Base-by-base conservation (phyloP, 53 echinoderm and acorn worm species). In the Holothuria leucospilota region DNA sequence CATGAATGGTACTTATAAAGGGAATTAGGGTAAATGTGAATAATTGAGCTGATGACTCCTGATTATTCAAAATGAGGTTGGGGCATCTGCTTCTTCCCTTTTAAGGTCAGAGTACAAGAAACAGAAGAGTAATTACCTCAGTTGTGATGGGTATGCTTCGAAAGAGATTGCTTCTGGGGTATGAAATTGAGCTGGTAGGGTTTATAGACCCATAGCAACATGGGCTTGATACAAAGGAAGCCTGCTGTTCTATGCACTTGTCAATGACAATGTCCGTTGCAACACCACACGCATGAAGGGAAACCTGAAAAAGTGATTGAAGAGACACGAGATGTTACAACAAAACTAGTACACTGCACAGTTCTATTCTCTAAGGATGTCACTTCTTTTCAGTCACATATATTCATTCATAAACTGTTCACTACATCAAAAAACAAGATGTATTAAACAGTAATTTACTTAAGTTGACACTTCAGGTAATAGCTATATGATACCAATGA, bases 221-320 rank as follows among this genome's bases (percentile, higher is more conserved):
- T 30, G 98, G 98, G 61, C 93, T 90, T 61, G 90, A 92, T 38
- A 95, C 91, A 52, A 98, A 90, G 0, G 98, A 89, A 4, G 98
- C 95, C 16, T 62, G 9, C 46, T 82, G 69, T 59, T 74, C 21
- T 20, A 95, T 51, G 58, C 98, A 98, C 66, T 95, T 98, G 42
- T 64, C 78, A 9, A 98, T 78, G 12, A 95, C 98, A 15, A 98
- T 88, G 75, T 98, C 98, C 13, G 98, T 98, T 2, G 98, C 98
- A 20, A 95, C 93, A 4, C 98, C 98, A 86, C 98, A 98, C 21
- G 98, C 98, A 89, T 98, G 98, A 6, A 98, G 90, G 34, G 98
- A 95, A 6, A 98, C 98, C 98, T 98, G 70, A 21, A 42, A 59
- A 59, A 52, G 59, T 70, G 24, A 14, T 40, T 66, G 30, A 20